phyloP scores from a whole-genome alignment of 2,888 invertebrate species.

The Resseliella maxima region DNA sequence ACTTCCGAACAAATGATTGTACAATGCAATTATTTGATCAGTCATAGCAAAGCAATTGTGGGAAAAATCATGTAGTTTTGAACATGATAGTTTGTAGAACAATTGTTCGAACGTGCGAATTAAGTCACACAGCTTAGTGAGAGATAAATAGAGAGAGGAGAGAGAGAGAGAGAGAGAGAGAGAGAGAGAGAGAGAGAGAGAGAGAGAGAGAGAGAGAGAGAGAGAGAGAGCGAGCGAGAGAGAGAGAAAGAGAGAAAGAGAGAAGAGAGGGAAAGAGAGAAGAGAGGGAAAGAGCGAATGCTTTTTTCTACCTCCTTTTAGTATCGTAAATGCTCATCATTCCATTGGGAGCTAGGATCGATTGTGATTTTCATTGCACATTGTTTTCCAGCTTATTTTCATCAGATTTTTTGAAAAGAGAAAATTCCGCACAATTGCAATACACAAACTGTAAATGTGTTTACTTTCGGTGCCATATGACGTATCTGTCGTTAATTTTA shows the following conservation, averaged over 20 bases:
- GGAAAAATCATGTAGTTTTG: not conserved
- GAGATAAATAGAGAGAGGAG: too few species aligned
- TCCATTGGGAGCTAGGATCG: conserved; percentile 3
- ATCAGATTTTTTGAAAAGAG: not conserved
- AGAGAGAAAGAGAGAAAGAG: too few species aligned
- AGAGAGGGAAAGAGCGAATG: too few species aligned
- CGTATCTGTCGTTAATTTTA: conserved; percentile 35
- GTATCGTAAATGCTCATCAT: conserved; percentile 1
- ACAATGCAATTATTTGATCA: not conserved
- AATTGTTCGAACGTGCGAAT: conserved; percentile 36
- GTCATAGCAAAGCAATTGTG: not conserved
- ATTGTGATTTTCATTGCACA: conserved; percentile 12
- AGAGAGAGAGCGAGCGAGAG: too few species aligned
- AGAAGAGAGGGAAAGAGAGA: too few species aligned
- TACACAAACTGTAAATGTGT: not conserved
- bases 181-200: too few species aligned
- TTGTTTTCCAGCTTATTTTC: conserved; percentile 16
- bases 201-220: too few species aligned
- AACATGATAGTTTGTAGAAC: conserved; percentile 26
- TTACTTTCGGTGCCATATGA: conserved; percentile 33
- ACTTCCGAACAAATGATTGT: not conserved
- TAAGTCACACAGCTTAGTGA: conserved; percentile 5
- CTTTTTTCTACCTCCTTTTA: not conserved
- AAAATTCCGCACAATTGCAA: not conserved
- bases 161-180: too few species aligned